These are phyloP conservation scores for Urosaurus nigricauda DNA, from an alignment of 2,797 vertebrate genomes.

Conservation along the genomic window DNA sequence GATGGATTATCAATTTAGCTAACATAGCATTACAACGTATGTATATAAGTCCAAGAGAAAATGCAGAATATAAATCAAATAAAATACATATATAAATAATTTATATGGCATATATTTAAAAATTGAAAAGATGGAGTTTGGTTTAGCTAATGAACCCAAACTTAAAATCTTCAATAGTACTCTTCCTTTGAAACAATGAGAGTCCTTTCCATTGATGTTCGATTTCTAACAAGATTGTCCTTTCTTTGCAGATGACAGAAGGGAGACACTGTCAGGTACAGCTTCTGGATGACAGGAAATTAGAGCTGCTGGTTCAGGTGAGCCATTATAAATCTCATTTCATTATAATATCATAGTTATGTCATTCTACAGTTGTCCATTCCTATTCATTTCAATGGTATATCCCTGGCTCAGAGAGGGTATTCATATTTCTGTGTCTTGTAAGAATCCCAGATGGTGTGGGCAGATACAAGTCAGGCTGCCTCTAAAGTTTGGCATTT, in stretches of 20 bases:
- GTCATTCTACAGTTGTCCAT: neutral
- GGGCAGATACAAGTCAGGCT: neutral
- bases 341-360: neutral
- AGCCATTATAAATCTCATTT: neutral
- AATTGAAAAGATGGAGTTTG: neutral
- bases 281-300: constrained; percentile 92
- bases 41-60: too few relatives aligned
- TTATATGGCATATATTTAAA: too few relatives aligned
- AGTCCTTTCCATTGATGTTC: constrained; percentile 7
- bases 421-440: neutral
- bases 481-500: neutral
- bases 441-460: neutral
- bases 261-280: constrained; percentile 93
- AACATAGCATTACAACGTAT: too few relatives aligned
- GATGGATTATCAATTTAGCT: too few relatives aligned
- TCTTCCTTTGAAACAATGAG: neutral
- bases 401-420: neutral
- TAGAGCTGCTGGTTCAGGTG: constrained; percentile 99
- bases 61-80: too few relatives aligned
- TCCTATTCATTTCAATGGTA: neutral
- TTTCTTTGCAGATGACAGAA: constrained; percentile 92
- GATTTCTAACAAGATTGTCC: constrained; percentile 23
- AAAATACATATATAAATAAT: too few relatives aligned
- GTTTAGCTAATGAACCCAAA: neutral
- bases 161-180: neutral